Evolutionary conservation across 2,113 vertebrate genomes (phyloP).

Genomic region (Entosphenus tridentatus): DNA sequence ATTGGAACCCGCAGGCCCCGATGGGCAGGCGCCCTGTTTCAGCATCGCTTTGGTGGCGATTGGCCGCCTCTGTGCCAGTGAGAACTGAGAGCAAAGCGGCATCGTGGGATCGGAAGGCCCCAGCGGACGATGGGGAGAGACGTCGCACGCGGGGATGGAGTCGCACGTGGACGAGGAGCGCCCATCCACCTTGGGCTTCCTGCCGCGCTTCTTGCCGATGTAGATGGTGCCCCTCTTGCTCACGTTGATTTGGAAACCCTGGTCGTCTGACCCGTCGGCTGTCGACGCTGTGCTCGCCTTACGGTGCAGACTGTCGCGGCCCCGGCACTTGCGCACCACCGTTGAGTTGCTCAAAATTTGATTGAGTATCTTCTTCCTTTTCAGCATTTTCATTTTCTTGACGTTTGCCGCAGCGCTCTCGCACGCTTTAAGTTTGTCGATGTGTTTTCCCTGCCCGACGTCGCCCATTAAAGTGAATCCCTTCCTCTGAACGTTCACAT

Average conservation of each 20-base stretch:
- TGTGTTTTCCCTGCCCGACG: too few relatives aligned
- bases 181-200: conserved; percentile 4
- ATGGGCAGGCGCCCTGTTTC: not conserved
- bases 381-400: conserved; percentile 3
- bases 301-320: too few relatives aligned
- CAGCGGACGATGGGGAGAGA: too few relatives aligned
- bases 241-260: conserved; percentile 5
- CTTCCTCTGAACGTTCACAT: too few relatives aligned
- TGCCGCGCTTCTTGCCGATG: conserved; percentile 5
- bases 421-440: too few relatives aligned
- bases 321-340: conserved; percentile 10
- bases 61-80: not conserved
- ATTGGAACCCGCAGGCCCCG: not conserved
- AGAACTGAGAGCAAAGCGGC: too few relatives aligned
- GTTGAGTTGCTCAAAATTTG: conserved; percentile 22
- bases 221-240: conserved; percentile 7
- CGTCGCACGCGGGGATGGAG: too few relatives aligned
- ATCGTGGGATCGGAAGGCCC: too few relatives aligned
- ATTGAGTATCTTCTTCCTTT: conserved; percentile 1
- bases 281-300: not conserved
- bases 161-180: not conserved
- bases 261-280: not conserved
- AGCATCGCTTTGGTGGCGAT: conserved; percentile 4
- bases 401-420: not conserved
- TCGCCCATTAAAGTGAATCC: too few relatives aligned